phyloP scores from a whole-genome alignment of 2,113 vertebrate genomes.

The Emydocephalus ijimae region DNA sequence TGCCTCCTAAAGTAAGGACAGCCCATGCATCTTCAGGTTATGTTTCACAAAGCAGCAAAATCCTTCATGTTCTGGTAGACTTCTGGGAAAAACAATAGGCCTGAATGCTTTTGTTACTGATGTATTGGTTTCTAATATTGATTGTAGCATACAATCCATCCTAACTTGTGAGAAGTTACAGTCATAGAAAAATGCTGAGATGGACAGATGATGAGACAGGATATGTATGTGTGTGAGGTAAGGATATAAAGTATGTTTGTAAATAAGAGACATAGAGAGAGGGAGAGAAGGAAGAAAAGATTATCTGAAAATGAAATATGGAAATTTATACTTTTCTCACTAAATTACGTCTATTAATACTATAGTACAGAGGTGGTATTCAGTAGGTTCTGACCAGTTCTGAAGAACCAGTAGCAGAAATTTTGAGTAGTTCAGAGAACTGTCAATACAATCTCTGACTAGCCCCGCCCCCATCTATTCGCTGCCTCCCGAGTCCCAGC shows the following conservation, averaged over 20 bases:
- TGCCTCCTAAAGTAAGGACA: background rate
- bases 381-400: too few relatives aligned
- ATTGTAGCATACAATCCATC: background rate
- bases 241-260: background rate
- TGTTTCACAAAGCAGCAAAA: background rate
- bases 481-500: too few relatives aligned
- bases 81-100: background rate
- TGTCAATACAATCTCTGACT: too few relatives aligned
- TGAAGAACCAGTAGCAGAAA: too few relatives aligned
- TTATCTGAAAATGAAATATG: background rate
- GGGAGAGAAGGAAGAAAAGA: background rate
- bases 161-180: background rate
- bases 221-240: background rate
- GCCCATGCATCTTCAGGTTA: background rate
- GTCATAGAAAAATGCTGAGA: background rate
- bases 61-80: background rate
- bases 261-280: background rate
- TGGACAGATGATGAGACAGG: background rate
- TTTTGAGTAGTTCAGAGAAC: too few relatives aligned
- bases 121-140: background rate
- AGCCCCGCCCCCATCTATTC: too few relatives aligned
- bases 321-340: background rate
- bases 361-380: too few relatives aligned
- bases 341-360: background rate
- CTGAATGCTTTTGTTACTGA: background rate